Conservation (phyloP, 2,888 invertebrate genomes). For the Hecatera dysodea region DNA sequence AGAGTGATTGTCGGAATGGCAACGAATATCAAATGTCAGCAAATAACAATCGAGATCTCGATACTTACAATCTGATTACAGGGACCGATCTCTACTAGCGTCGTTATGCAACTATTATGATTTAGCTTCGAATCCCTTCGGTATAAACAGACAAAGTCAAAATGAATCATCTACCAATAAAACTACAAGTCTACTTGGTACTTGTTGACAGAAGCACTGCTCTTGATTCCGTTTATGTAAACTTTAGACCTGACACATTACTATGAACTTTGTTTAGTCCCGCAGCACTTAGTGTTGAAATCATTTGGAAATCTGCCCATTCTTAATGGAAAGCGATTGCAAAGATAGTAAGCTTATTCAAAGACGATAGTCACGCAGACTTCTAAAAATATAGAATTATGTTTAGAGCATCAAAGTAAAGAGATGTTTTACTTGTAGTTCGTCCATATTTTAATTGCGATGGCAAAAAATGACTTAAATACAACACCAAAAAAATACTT, state of each 20-base stretch:
- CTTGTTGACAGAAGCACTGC: constrained; percentile 22
- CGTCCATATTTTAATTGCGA: neutral
- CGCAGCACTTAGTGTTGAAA: constrained; percentile 41
- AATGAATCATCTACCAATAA: neutral
- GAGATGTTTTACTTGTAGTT: neutral
- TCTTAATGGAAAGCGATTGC: constrained; percentile 33
- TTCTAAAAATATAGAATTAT: neutral
- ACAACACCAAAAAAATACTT: neutral
- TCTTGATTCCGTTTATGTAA: constrained; percentile 35
- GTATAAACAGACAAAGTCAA: constrained; percentile 4
- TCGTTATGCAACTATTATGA: neutral
- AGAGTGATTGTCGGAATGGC: too few relatives aligned
- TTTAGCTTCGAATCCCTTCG: neutral
- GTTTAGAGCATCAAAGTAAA: neutral
- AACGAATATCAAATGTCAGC: too few relatives aligned
- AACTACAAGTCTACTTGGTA: neutral
- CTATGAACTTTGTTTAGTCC: constrained; percentile 20
- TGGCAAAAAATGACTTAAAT: too few relatives aligned
- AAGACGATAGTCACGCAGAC: neutral
- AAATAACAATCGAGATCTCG: neutral
- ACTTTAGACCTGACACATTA: constrained; percentile 12
- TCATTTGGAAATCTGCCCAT: constrained; percentile 54
- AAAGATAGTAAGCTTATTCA: constrained; percentile 19
- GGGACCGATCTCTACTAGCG: neutral
- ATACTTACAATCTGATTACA: too few relatives aligned